These are phyloP conservation scores for Neodon shergylaensis DNA, from an alignment of 2,113 vertebrate genomes.

Conservation along the genomic window DNA sequence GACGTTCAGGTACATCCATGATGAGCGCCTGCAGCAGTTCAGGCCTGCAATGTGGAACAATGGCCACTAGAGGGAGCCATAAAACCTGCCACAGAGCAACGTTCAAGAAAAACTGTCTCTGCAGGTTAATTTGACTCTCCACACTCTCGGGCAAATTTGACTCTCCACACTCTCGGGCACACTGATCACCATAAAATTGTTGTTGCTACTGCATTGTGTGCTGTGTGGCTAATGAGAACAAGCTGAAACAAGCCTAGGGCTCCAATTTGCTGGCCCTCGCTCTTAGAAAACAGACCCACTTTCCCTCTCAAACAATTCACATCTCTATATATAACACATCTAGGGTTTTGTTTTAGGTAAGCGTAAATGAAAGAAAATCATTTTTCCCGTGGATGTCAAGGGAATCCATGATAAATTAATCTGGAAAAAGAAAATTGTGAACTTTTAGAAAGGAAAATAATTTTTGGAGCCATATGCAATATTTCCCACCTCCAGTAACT, in stretches of 20 bases:
- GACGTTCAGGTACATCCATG: background rate
- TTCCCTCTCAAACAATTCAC: background rate
- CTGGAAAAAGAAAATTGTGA: background rate
- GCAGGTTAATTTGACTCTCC: fast-evolving
- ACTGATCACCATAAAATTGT: too few relatives aligned
- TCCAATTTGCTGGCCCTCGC: background rate
- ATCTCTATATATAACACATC: background rate
- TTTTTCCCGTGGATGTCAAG: background rate
- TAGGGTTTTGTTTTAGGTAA: background rate
- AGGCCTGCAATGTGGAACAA: background rate
- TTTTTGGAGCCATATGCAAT: background rate
- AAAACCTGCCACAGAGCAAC: constrained; percentile 67
- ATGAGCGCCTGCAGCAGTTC: background rate
- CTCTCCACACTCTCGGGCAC: background rate
- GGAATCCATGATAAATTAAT: background rate
- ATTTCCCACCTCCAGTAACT: constrained; percentile 7
- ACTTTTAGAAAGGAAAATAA: background rate
- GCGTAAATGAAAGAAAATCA: background rate
- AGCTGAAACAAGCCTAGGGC: background rate
- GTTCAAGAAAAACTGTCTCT: fast-evolving
- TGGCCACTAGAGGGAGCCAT: constrained; percentile 82
- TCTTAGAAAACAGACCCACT: background rate
- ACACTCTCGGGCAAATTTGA: background rate
- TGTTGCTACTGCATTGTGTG: background rate
- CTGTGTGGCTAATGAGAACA: background rate